Evolutionary conservation across 2,113 vertebrate species (phyloP), one percentile per base, ranked within the genome.

Genomic region (Anoura caudifer): DNA sequence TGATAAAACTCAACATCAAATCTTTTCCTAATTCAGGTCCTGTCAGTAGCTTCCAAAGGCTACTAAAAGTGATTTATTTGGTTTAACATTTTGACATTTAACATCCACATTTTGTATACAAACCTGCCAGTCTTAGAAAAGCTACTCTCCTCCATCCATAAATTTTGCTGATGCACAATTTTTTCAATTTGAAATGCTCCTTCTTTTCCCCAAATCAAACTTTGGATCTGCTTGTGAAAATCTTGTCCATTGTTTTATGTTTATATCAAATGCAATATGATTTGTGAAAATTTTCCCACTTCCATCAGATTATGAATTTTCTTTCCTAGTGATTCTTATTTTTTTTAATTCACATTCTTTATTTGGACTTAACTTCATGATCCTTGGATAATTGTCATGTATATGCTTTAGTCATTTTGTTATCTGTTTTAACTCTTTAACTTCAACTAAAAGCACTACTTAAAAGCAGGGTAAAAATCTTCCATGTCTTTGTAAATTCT

Each of bases 1-100:
- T 75, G 92, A 87, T 83, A 75, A 96, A 94, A 80, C 36, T 80
- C 92, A 87, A 16, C 63, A 95, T 95, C 50, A 94, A 87, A 69
- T 83, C 13, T 92, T 77, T 79, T 80, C 41, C 45, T 79, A 86
- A 79, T 79, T 95, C 43, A 80, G 24, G 43, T 33, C 7, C 4
- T 91, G n/a, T 95, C 84, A 85, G 26, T 43, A 43, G 38, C 26
- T 86, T 54, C 86, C 83, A 83, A 56, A 38, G 43, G 63, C 69
- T 87, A n/a, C 33, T 90, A 56, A 88, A 69, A 38, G 4, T 19
- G 85, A 54, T n/a, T 41, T 3, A 54, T n/a, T 41, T 3, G 63
- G 33, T 63, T 70, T 33, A 45, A 69, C 69, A 43, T 84, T 63
- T 87, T 83, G n/a, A 87, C 45, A 90, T 26, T 95, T 69, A 73